Evolutionary conservation across 2,113 vertebrate species (phyloP), one percentile per base, ranked within the genome.

Genomic region (Hemichromis elongatus): DNA sequence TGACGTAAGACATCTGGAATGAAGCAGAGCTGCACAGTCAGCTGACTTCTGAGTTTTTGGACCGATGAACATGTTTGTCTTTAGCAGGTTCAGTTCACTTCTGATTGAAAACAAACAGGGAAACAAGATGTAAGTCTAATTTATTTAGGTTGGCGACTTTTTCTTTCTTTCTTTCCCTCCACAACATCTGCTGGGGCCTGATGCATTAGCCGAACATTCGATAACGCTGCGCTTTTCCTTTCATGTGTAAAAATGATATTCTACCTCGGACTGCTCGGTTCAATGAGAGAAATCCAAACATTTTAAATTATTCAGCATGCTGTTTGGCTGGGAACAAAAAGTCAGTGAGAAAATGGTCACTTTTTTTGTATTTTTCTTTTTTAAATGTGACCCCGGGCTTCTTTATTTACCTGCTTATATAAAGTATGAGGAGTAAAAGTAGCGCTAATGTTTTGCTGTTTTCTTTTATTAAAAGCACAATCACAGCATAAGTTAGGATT

Each of bases 231-330:
- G 3, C 77, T 89, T 93, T 85, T 85, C 77, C 26, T 86, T 63
- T 77, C 18, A 11, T 13, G 37, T 75, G 70, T 66, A n/a, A 80
- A 88, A 89, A 55, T 26, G 16, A 84, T 80, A 73, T 80, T 81
- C 54, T 86, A 90, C 82, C 75, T 59, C 82, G 45, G 45, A 86
- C 33, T 77, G 57, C 70, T 81, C 21, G 52, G 75, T 47, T 93
- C 86, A 79, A 80, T 84, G 75, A 56, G 21, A 70, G 63, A 18
- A 86, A 79, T 88, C 56, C 57, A 82, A 90, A 89, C 89, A 79
- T 13, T 81, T 80, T 90, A 3, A 92, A 93, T 94, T 92, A 94
- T 94, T 94, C 55, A 93, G 26, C 37, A 18, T 77, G 53, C 63
- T 68, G 50, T 75, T 35, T 77, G 54, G 24, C 42, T 63, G 40